Conservation (phyloP, 2,113 vertebrate species). For the Xyliphius kryptos region DNA sequence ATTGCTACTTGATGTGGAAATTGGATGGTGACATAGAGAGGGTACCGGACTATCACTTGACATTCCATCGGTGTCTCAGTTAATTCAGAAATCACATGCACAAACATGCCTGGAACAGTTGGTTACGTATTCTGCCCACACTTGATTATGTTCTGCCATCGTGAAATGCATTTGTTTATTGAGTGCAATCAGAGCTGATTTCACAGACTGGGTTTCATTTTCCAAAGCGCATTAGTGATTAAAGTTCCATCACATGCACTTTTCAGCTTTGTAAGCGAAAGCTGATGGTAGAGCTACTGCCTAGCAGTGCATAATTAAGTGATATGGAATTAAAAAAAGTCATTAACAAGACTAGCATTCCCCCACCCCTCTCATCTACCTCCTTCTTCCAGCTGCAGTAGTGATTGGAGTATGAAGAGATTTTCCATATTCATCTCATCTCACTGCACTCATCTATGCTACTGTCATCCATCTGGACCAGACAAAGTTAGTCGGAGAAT, state of each 20-base stretch:
- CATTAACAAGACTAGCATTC: too few relatives aligned
- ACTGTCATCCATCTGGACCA: constrained; percentile 16
- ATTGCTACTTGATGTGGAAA: too few relatives aligned
- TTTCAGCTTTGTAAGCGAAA: constrained; percentile 35
- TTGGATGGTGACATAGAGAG: constrained; percentile 31
- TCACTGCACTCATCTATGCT: constrained; percentile 8
- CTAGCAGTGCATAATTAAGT: constrained; percentile 31
- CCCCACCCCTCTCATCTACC: too few relatives aligned
- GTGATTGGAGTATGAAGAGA: constrained; percentile 10
- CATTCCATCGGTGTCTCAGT: background rate
- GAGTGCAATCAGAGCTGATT: constrained; percentile 54
- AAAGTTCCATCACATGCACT: constrained; percentile 42
- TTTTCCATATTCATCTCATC: constrained; percentile 21
- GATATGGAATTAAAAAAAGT: constrained; percentile 29
- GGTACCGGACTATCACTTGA: constrained; percentile 29
- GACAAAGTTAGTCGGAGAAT: constrained; percentile 2
- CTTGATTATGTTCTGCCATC: constrained; percentile 44
- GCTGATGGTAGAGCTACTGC: constrained; percentile 30
- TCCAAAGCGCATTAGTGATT: constrained; percentile 48
- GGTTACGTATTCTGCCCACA: constrained; percentile 35
- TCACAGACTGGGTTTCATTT: constrained; percentile 51
- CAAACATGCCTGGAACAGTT: constrained; percentile 27
- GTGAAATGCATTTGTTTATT: constrained; percentile 41
- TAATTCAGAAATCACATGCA: constrained; percentile 38
- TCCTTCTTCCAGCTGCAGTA: background rate